phyloP scores from a whole-genome alignment of 2,797 vertebrate species.

The Alauda arvensis region DNA sequence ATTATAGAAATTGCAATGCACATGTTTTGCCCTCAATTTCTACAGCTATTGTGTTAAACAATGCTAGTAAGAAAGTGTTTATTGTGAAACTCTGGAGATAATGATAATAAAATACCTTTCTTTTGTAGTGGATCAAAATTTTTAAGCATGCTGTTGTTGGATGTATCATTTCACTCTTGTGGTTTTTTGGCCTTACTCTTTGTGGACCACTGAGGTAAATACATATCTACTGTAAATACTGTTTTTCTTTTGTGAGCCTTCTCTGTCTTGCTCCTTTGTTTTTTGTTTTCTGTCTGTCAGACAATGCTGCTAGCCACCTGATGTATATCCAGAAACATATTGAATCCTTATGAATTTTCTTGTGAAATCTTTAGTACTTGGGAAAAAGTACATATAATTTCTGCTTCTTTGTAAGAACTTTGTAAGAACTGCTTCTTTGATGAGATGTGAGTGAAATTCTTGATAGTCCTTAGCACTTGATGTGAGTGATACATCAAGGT shows the following conservation, averaged over 20 bases:
- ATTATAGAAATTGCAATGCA: neutral
- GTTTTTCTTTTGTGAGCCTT: neutral
- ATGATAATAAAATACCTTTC: constrained; percentile 20
- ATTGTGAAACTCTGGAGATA: neutral
- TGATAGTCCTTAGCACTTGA: neutral
- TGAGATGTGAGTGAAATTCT: neutral
- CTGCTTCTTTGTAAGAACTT: neutral
- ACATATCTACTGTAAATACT: neutral
- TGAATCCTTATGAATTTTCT: neutral
- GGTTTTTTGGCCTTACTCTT: constrained; percentile 96
- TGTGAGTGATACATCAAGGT: neutral
- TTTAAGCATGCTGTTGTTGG: constrained; percentile 91
- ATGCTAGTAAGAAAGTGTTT: neutral
- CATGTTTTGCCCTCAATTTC: neutral
- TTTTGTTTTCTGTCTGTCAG: neutral
- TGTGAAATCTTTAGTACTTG: neutral
- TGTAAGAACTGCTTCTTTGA: neutral
- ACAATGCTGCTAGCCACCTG: neutral
- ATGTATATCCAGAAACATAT: neutral
- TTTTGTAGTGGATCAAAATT: constrained; percentile 92
- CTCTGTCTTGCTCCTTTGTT: neutral
- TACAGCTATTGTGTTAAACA: neutral
- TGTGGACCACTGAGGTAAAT: constrained; percentile 95
- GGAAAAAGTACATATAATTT: neutral
- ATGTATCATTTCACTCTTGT: constrained; percentile 91